Evolutionary conservation across 2,113 vertebrate genomes (phyloP).

Genomic region (Vulpes lagopus): DNA sequence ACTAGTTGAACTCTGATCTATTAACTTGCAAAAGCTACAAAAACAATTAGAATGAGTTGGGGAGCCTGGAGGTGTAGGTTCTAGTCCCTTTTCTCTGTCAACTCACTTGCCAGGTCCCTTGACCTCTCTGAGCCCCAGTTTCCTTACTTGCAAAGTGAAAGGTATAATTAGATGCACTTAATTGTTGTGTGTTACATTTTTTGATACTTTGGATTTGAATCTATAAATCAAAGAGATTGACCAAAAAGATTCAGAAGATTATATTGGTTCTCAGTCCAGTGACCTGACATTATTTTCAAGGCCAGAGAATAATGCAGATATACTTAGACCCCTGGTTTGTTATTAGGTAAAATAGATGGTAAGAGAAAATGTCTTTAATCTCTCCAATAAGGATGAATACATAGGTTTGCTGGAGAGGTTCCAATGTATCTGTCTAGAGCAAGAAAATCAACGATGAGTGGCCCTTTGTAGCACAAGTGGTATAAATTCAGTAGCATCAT

Average conservation of each 20-base stretch:
- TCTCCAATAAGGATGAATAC: neutral
- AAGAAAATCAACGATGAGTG: neutral
- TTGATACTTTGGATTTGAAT: conserved; percentile 25
- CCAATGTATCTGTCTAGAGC: neutral
- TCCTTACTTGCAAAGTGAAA: neutral
- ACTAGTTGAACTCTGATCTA: neutral
- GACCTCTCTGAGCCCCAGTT: neutral
- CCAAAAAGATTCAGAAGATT: conserved; percentile 24
- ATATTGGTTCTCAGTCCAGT: neutral
- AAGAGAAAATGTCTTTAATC: conserved; percentile 8
- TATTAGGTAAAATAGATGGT: neutral
- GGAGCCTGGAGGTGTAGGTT: neutral
- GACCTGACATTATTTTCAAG: conserved; percentile 22
- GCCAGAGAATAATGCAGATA: neutral
- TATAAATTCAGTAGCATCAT: neutral
- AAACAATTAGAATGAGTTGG: neutral
- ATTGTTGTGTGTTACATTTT: neutral
- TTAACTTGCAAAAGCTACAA: conserved; percentile 1
- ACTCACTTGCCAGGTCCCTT: neutral
- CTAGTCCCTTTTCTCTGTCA: neutral
- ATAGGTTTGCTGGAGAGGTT: neutral
- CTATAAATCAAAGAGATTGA: conserved; percentile 4
- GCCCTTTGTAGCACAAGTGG: neutral
- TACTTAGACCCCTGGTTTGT: neutral
- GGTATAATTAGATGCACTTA: neutral